Evolutionary conservation across 2,888 invertebrate species (phyloP).

Genomic region (Cecidostiba fungosa): DNA sequence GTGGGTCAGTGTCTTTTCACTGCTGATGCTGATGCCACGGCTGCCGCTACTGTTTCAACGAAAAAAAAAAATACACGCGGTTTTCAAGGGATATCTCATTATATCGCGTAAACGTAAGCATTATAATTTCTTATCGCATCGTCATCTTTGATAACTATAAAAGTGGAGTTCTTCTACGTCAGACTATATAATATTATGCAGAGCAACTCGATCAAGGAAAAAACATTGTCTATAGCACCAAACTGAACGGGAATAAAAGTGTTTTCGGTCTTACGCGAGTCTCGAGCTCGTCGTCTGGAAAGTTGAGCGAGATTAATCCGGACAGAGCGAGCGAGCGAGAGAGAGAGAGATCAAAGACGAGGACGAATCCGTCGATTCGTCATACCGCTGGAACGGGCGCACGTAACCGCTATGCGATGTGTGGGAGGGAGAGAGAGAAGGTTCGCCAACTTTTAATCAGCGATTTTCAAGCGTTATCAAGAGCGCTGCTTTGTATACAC

Average conservation of each 20-base stretch:
- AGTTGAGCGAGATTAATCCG: constrained; percentile 53
- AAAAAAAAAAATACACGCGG: background rate
- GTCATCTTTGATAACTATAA: too few species aligned
- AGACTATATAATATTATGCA: background rate
- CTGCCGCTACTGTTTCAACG: background rate
- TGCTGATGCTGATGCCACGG: background rate
- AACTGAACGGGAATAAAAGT: background rate
- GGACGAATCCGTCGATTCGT: constrained; percentile 49
- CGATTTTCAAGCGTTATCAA: background rate
- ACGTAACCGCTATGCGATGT: background rate
- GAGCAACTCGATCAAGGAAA: background rate
- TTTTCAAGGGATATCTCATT: background rate
- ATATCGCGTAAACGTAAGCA: background rate
- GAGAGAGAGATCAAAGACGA: constrained; percentile 44
- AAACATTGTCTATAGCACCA: background rate
- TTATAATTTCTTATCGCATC: background rate
- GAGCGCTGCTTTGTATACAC: too few species aligned
- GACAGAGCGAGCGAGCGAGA: constrained; percentile 35
- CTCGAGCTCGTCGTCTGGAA: constrained; percentile 50
- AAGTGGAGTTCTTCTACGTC: too few species aligned
- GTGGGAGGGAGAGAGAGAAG: background rate
- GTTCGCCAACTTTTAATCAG: constrained; percentile 16
- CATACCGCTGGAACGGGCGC: background rate
- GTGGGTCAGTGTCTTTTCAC: constrained; percentile 45
- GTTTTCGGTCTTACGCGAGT: background rate